Evolutionary conservation across 2,888 invertebrate genomes (phyloP).

Genomic region (Coenonympha arcania): DNA sequence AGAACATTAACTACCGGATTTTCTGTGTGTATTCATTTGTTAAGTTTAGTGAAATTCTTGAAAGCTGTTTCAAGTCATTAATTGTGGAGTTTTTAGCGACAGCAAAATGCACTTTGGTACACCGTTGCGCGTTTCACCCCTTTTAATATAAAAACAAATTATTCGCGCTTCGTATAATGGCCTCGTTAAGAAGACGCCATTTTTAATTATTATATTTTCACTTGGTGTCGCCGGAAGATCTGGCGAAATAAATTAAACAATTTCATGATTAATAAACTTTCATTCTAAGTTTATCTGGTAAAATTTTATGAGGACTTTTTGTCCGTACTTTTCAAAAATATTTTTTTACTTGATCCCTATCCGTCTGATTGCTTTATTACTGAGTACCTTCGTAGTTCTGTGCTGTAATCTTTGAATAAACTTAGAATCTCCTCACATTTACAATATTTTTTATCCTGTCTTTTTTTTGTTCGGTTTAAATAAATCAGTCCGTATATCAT

Average conservation of each 20-base stretch:
- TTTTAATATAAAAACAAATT: conserved; percentile 6
- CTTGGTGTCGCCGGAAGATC: neutral
- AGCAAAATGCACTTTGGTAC: conserved; percentile 47
- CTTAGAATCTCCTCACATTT: too few species aligned
- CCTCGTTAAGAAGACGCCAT: conserved; percentile 1
- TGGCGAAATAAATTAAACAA: neutral
- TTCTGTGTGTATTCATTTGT: too few species aligned
- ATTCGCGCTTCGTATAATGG: conserved; percentile 1
- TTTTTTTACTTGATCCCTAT: too few species aligned
- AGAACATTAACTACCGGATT: too few species aligned
- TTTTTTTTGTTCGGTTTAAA: too few species aligned
- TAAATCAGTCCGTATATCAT: too few species aligned
- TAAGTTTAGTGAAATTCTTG: conserved; percentile 31
- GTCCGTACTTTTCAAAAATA: neutral
- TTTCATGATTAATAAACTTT: neutral
- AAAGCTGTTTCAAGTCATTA: conserved; percentile 45
- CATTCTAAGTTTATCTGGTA: neutral
- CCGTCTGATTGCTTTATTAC: too few species aligned
- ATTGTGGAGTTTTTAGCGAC: conserved; percentile 48
- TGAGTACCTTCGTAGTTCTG: too few species aligned
- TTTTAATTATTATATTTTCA: neutral
- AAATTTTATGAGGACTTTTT: too few species aligned
- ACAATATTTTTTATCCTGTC: too few species aligned
- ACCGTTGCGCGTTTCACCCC: conserved; percentile 19
- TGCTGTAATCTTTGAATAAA: too few species aligned